Evolutionary conservation across 2,797 vertebrate species (phyloP).

Genomic region (Sylvilagus floridanus): DNA sequence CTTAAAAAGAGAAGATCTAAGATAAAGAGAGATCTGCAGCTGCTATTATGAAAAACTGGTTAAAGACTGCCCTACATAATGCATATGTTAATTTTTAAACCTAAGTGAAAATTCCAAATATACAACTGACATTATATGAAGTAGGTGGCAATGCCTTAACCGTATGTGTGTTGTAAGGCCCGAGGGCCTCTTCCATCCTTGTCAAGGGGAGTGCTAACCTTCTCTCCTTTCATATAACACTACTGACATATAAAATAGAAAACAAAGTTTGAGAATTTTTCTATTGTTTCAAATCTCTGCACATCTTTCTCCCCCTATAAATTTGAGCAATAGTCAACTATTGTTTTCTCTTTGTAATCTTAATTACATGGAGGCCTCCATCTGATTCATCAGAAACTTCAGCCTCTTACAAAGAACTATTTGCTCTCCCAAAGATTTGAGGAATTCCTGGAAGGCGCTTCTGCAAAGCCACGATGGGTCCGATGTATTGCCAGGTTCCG

Average conservation of each 20-base stretch:
- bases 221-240: too few relatives aligned
- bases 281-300: not conserved
- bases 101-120: not conserved
- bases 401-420: not conserved
- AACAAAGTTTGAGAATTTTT: constrained; percentile 53
- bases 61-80: not conserved
- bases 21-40: not conserved
- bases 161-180: too few relatives aligned
- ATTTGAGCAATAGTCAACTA: not conserved
- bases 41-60: constrained; percentile 6
- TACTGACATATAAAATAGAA: not conserved
- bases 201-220: too few relatives aligned
- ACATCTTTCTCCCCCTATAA: not conserved
- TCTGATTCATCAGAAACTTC: not conserved
- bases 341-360: not conserved
- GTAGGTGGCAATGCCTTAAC: not conserved
- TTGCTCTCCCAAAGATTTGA: not conserved
- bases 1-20: constrained; percentile 17
- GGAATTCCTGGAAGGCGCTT: not conserved
- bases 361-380: not conserved
- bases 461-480: not conserved
- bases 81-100: constrained; percentile 45
- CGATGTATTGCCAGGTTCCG: not conserved
- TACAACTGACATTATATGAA: not conserved
- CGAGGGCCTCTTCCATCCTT: too few relatives aligned